phyloP scores from a whole-genome alignment of 2,113 vertebrate species.

The Uria lomvia region DNA sequence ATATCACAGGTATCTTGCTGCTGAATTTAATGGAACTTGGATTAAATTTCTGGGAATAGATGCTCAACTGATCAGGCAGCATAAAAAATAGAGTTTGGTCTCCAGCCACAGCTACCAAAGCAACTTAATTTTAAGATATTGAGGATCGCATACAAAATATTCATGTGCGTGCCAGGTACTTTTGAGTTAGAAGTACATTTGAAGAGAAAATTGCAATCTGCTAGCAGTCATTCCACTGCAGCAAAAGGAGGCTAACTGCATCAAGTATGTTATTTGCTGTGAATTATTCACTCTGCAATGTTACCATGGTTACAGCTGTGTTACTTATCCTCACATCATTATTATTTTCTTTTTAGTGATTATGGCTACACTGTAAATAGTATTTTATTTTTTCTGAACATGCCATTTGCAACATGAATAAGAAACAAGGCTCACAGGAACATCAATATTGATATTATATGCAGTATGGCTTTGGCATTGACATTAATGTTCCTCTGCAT shows the following conservation, averaged over 20 bases:
- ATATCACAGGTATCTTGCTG: not conserved
- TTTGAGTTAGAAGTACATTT: not conserved
- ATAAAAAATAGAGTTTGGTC: not conserved
- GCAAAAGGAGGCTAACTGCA: conserved; percentile 25
- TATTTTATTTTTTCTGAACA: conserved; percentile 34
- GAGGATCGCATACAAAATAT: not conserved
- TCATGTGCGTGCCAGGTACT: not conserved
- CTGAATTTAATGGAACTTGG: not conserved
- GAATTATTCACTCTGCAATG: conserved; percentile 41
- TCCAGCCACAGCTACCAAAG: not conserved
- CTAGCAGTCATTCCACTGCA: not conserved
- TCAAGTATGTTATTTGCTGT: conserved; percentile 20
- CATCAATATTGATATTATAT: conserved; percentile 37
- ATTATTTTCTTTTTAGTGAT: conserved; percentile 45
- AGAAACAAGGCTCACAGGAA: not conserved
- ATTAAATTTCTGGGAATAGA: not conserved
- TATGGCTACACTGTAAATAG: conserved; percentile 30
- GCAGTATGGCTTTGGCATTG: not conserved
- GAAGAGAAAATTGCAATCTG: not conserved
- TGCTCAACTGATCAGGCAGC: not conserved
- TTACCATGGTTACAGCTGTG: conserved; percentile 47
- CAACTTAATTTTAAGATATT: not conserved
- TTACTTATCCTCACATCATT: conserved; percentile 36
- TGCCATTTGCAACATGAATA: not conserved
- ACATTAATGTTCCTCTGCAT: conserved; percentile 12